phyloP scores from a whole-genome alignment of 2,888 invertebrate species.

The Nomada fucata region DNA sequence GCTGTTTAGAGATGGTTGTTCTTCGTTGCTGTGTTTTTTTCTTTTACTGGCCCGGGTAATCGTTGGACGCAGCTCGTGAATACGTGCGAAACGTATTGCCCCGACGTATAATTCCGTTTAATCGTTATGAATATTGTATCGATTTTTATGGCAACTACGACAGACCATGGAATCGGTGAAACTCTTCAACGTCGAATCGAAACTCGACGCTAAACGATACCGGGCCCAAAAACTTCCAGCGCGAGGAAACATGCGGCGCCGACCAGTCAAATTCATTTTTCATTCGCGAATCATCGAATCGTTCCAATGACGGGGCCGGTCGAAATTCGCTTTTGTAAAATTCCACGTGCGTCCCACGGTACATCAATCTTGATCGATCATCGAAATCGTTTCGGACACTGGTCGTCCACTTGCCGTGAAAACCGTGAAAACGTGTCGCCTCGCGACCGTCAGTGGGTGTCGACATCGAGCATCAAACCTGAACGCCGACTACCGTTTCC shows the following conservation, averaged over 20 bases:
- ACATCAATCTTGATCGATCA: conserved; percentile 57
- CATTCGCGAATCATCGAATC: conserved; percentile 23
- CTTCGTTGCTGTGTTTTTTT: neutral
- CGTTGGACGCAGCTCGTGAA: neutral
- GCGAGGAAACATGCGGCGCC: too few relatives aligned
- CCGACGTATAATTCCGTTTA: too few relatives aligned
- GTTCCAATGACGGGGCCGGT: conserved; percentile 1
- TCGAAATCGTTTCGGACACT: conserved; percentile 40
- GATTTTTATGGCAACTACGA: neutral
- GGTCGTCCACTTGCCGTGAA: conserved; percentile 47
- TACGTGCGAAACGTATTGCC: too few relatives aligned
- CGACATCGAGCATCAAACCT: conserved; percentile 42
- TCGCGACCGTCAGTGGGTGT: conserved; percentile 32
- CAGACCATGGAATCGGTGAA: too few relatives aligned
- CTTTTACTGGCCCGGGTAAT: neutral
- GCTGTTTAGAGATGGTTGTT: neutral
- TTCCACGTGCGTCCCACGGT: conserved; percentile 7
- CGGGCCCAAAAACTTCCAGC: too few relatives aligned
- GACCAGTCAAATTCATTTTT: conserved; percentile 8
- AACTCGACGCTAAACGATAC: too few relatives aligned
- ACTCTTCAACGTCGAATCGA: neutral
- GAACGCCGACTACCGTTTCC: conserved; percentile 39
- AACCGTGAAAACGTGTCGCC: conserved; percentile 45
- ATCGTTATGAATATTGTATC: neutral
- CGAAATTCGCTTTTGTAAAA: conserved; percentile 31